A percentile compares a stretch with the other conserved stretches of the same genome.
phyloP scores from a whole-genome alignment of 37 sponge, comb jelly and placozoan genomes.

The Diacarnus erythraeanus region DNA sequence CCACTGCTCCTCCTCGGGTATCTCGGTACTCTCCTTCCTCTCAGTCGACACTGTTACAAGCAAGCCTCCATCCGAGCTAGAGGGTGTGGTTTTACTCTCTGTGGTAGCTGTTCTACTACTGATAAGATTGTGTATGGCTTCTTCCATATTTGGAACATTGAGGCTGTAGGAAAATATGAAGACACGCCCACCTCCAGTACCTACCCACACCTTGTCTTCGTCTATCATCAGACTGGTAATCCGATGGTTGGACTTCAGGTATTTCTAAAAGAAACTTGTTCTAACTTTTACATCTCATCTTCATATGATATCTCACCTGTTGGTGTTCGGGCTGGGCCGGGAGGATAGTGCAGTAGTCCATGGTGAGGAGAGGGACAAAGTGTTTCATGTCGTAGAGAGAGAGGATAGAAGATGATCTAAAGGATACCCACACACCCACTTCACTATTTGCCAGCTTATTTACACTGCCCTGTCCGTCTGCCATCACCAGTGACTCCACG shows the following conservation, averaged over 20 bases:
- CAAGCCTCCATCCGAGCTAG: background rate
- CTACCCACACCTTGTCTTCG: constrained; percentile 31
- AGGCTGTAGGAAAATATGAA: constrained; percentile 39
- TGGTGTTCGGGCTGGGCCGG: background rate
- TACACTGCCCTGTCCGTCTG: constrained; percentile 22
- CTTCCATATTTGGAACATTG: constrained; percentile 2
- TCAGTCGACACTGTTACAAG: background rate
- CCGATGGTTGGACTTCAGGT: constrained; percentile 12
- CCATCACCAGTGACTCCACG: constrained; percentile 39
- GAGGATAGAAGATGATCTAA: constrained; percentile 36
- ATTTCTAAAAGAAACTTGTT: too few species aligned
- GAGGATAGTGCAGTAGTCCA: constrained; percentile 37
- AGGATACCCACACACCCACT: constrained; percentile 55
- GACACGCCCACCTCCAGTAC: constrained; percentile 45
- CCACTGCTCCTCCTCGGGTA: background rate
- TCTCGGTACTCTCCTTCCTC: background rate
- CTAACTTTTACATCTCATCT: too few species aligned
- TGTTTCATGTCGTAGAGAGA: constrained; percentile 26
- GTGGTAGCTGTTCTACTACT: background rate
- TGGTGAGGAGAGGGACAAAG: constrained; percentile 31
- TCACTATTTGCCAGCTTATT: constrained; percentile 30
- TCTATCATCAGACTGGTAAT: constrained; percentile 26
- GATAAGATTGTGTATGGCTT: constrained; percentile 4
- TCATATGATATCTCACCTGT: too few species aligned
- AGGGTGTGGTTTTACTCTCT: background rate